Evolutionary conservation across 2,113 vertebrate genomes (phyloP).

Genomic region (Syrrhaptes paradoxus): DNA sequence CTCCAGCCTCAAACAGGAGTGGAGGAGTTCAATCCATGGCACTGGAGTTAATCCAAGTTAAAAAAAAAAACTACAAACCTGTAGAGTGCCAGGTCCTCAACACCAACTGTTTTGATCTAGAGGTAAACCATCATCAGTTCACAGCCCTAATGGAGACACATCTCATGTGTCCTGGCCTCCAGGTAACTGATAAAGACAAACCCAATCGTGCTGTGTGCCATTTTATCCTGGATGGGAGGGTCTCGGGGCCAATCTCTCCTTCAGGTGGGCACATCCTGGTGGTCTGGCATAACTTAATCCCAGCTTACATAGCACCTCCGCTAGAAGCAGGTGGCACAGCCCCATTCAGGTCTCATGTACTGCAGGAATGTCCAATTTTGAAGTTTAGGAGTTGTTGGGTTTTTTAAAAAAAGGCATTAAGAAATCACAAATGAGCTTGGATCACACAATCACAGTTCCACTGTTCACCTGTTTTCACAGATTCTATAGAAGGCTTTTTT

Average conservation of each 20-base stretch:
- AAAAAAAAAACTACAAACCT: not conserved
- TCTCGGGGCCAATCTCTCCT: not conserved
- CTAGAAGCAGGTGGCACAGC: not conserved
- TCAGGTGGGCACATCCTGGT: not conserved
- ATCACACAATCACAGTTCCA: not conserved
- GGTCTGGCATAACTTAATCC: not conserved
- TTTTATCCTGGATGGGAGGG: not conserved
- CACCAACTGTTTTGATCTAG: not conserved
- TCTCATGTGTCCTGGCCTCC: not conserved
- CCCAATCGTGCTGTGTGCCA: fast-evolving
- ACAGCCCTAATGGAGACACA: not conserved
- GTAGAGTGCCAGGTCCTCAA: not conserved
- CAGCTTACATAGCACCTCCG: not conserved
- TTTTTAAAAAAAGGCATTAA: not conserved
- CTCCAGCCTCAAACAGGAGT: not conserved
- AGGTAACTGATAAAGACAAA: not conserved
- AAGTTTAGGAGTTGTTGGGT: not conserved
- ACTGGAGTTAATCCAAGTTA: not conserved
- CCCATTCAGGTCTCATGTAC: not conserved
- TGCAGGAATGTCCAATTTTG: not conserved
- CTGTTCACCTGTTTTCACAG: not conserved
- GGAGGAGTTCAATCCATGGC: not conserved
- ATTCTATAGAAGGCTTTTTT: not conserved
- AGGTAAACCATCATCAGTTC: not conserved
- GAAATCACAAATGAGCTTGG: not conserved